Evolutionary conservation across 2,888 invertebrate genomes (phyloP), one percentile per base, ranked within the genome.

Genomic region (Ophonus ardosiacus): DNA sequence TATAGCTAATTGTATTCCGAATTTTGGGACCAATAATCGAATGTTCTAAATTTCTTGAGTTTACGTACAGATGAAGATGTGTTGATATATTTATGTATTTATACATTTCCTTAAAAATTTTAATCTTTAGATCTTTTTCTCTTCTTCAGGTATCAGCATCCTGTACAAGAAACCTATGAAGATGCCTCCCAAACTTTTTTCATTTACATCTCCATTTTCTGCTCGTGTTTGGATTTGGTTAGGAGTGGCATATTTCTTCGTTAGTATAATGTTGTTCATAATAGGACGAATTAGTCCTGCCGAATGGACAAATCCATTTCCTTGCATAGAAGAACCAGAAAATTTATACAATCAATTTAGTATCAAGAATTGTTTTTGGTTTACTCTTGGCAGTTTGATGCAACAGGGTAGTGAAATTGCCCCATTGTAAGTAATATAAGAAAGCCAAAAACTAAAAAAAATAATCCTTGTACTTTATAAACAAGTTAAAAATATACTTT

Each of bases 161-260:
- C 91, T 98, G 38, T 98, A 96, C 91, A 96, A 95, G 89, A 97
- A 97, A 88, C 98, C 98, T 0, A 94, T 94, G 85, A 96, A 96
- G 88, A 95, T 96, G 87, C 95, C 97, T 0, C 98, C 98, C 0
- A 95, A 96, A 89, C 92, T 98, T 7, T 98, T 98, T 90, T 98
- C 98, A 0, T 99, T 99, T 90, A 94, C 98, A 90, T 96, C 96
- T 13, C 98, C 98, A 0, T 96, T 99, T 90, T 96, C 97, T 0
- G 92, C 93, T 18, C 94, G 95, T 87, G 97, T 97, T 0, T 98
- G 98, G 98, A 91, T 96, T 21, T 97, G 95, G 92, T 93, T 99
- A 88, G 95, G 96, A 0, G 94, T 95, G 13, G 96, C 97, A 0
- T 98, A 96, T 89, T 92, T 97, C 43, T 93, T 96, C 13, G 97